These are phyloP conservation scores for Isaurus tuberculatus DNA, from an alignment of 92 coral and sea anemone species.

Conservation along the genomic window DNA sequence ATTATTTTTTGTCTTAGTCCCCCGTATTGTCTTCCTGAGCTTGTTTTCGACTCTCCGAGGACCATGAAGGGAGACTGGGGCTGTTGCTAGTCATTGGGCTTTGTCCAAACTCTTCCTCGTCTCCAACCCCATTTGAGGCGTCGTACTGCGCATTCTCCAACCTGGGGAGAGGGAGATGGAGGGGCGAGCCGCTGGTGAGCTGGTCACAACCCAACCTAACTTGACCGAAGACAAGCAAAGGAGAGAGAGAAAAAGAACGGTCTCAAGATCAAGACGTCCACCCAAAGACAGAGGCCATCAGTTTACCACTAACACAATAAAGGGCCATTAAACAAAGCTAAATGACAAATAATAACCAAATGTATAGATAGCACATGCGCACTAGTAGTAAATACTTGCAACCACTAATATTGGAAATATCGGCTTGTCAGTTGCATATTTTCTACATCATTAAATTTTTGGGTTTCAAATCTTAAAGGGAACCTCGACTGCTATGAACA, in stretches of 20 bases:
- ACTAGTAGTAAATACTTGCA: no score
- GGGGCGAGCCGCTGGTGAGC: slow-evolving; percentile 51
- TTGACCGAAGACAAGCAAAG: slow-evolving; percentile 56
- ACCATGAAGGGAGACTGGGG: slow-evolving; percentile 41
- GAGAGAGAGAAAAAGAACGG: slow-evolving; percentile 53
- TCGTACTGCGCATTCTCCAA: slow-evolving; percentile 48
- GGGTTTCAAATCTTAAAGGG: no score
- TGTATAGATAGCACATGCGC: no score
- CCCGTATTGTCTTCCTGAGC: slow-evolving; percentile 40
- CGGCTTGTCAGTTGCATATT: no score
- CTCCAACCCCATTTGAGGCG: slow-evolving; percentile 47
- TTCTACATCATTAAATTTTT: no score
- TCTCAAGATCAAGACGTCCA: slow-evolving; percentile 39
- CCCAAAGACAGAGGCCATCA: slow-evolving; percentile 7
- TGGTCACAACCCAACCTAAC: slow-evolving; percentile 58
- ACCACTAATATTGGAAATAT: no score
- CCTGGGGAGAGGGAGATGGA: slow-evolving; percentile 55
- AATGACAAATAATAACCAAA: no score
- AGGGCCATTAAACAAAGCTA: no score
- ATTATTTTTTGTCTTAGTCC: slow-evolving; percentile 1
- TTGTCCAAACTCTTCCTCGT: slow-evolving; percentile 46
- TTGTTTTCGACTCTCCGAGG: slow-evolving; percentile 45
- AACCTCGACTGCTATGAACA: no score
- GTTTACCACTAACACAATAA: background rate
- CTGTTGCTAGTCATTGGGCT: slow-evolving; percentile 47